phyloP scores from a whole-genome alignment of 2,888 invertebrate genomes.

The Aquatica leii region DNA sequence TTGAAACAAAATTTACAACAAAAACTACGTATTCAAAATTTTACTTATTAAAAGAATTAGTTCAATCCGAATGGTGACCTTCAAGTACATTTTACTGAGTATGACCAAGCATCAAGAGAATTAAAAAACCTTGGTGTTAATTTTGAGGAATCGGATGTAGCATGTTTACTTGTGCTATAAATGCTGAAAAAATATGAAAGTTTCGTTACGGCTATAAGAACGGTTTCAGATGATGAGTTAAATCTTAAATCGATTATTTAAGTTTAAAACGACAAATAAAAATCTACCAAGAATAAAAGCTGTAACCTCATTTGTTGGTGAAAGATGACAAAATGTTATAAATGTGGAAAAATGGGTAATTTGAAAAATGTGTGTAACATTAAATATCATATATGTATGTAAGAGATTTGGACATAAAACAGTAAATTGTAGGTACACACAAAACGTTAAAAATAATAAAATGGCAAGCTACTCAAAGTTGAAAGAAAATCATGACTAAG shows the following conservation, averaged over 20 bases:
- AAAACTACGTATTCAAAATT: not conserved
- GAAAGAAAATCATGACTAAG: not conserved
- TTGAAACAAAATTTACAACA: not conserved
- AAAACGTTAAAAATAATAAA: constrained; percentile 31
- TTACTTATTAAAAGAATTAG: not conserved
- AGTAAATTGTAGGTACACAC: constrained; percentile 22
- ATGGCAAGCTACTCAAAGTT: not conserved
- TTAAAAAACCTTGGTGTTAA: constrained; percentile 51
- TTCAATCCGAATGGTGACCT: not conserved
- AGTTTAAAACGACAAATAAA: constrained; percentile 11
- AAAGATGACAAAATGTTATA: constrained; percentile 45
- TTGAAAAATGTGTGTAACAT: constrained; percentile 46
- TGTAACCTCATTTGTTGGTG: constrained; percentile 13
- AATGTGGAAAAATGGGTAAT: constrained; percentile 50
- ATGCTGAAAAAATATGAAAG: constrained; percentile 39
- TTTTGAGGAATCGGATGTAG: constrained; percentile 52
- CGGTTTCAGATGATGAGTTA: constrained; percentile 36
- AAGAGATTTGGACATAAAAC: constrained; percentile 13
- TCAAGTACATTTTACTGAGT: constrained; percentile 46
- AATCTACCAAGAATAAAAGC: not conserved
- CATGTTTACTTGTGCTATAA: constrained; percentile 43
- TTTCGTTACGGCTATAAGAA: constrained; percentile 43
- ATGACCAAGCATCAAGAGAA: constrained; percentile 52
- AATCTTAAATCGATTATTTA: constrained; percentile 32
- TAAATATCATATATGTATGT: not conserved